phyloP scores from a whole-genome alignment of 1,140 invertebrate species.

The Metopolophium dirhodum region DNA sequence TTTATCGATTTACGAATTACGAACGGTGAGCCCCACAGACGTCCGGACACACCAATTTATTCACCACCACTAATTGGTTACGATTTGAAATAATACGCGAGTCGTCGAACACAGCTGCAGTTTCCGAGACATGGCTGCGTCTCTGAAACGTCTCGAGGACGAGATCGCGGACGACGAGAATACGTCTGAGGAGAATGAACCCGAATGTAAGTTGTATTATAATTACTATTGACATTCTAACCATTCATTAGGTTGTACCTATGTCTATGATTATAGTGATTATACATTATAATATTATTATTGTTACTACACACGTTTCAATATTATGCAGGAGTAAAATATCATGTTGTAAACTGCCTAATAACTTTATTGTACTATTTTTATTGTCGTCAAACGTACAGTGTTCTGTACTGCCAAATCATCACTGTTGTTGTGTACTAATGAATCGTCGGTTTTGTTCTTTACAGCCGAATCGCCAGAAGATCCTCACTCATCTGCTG shows the following conservation, averaged over 20 bases:
- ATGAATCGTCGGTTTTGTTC: not conserved
- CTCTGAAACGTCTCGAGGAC: conserved; percentile 10
- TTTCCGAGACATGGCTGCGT: conserved; percentile 17
- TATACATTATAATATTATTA: not conserved
- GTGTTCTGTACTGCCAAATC: not conserved
- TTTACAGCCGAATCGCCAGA: not conserved
- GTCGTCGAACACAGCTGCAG: not conserved
- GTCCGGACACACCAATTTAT: too few species aligned
- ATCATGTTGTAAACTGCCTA: not conserved
- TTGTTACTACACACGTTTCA: not conserved
- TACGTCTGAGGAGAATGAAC: not conserved
- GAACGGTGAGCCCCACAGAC: not conserved
- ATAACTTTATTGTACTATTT: not conserved
- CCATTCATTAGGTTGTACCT: not conserved
- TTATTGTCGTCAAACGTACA: not conserved
- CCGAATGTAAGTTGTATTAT: not conserved
- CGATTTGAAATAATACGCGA: not conserved
- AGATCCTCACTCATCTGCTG: not conserved
- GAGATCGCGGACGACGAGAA: not conserved
- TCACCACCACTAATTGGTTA: not conserved
- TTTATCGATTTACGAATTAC: not conserved
- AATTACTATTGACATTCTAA: not conserved
- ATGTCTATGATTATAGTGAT: not conserved
- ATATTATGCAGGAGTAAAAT: not conserved
- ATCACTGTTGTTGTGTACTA: not conserved